Evolutionary conservation across 2,113 vertebrate genomes (phyloP).

Genomic region (Thamnophis sirtalis): DNA sequence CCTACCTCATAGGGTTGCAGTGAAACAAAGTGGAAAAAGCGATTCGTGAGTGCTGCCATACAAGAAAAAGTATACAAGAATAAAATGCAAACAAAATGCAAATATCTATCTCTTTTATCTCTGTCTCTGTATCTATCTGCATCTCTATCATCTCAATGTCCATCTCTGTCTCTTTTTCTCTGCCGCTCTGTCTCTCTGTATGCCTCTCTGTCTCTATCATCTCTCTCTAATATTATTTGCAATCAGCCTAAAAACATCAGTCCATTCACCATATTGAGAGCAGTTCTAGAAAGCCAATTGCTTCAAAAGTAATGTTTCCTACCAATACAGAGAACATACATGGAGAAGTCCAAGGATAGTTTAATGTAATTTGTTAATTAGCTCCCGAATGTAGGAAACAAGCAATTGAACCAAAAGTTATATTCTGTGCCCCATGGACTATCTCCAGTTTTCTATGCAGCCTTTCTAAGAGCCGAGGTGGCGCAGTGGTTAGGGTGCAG

Average conservation of each 20-base stretch:
- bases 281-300: not conserved
- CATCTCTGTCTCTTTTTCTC: accelerated
- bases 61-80: not conserved
- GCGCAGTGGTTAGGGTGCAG: too few species aligned
- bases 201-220: not conserved
- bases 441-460: not conserved
- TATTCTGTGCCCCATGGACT: not conserved
- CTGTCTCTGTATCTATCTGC: not conserved
- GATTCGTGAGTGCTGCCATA: not conserved
- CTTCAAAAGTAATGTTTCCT: not conserved
- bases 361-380: not conserved
- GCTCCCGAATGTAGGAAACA: not conserved
- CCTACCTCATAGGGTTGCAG: not conserved
- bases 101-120: not conserved
- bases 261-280: not conserved
- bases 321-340: not conserved
- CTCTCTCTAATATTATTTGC: not conserved
- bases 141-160: not conserved
- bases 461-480: not conserved
- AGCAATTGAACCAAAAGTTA: not conserved
- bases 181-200: not conserved
- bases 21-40: not conserved
- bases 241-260: not conserved
- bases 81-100: not conserved
- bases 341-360: not conserved